Percentiles rank a stretch among this genome's conserved stretches.
Evolutionary conservation across 92 coral and sea anemone genomes (phyloP).

Genomic region (Metridium senile): DNA sequence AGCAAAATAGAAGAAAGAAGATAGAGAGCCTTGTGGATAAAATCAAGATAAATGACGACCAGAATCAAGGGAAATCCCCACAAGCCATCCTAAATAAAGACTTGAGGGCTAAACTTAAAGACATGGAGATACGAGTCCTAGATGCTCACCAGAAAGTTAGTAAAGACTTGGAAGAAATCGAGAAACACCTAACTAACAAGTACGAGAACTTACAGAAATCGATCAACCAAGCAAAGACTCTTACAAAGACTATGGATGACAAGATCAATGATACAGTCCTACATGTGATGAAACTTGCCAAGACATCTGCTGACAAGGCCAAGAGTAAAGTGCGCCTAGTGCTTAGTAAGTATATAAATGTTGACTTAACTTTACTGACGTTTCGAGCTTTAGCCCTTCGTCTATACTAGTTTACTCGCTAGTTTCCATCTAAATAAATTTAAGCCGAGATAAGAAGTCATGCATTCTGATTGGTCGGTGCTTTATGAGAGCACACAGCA

Average conservation of each 20-base stretch:
- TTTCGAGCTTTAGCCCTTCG: too few relatives aligned
- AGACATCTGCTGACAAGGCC: conserved; percentile 60
- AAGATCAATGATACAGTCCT: conserved; percentile 58
- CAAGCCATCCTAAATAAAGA: neutral
- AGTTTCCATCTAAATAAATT: too few relatives aligned
- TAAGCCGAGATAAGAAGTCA: too few relatives aligned
- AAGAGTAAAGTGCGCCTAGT: conserved; percentile 48
- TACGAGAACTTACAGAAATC: conserved; percentile 45
- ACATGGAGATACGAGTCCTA: conserved; percentile 48
- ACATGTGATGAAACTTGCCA: conserved; percentile 51
- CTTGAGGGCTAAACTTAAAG: conserved; percentile 25
- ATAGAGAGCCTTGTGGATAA: neutral
- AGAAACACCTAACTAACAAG: conserved; percentile 40
- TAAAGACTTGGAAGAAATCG: conserved; percentile 52
- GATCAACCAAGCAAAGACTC: conserved; percentile 41
- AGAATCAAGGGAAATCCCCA: neutral
- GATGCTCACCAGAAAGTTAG: conserved; percentile 56
- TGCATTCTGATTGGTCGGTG: too few relatives aligned
- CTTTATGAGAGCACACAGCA: too few relatives aligned
- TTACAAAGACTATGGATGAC: conserved; percentile 50
- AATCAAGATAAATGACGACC: neutral
- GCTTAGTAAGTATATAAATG: conserved; percentile 57
- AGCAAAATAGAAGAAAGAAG: neutral
- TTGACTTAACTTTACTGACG: too few relatives aligned
- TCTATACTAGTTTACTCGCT: too few relatives aligned